Evolutionary conservation across 2,113 vertebrate species (phyloP).

Genomic region (Centrocercus urophasianus): DNA sequence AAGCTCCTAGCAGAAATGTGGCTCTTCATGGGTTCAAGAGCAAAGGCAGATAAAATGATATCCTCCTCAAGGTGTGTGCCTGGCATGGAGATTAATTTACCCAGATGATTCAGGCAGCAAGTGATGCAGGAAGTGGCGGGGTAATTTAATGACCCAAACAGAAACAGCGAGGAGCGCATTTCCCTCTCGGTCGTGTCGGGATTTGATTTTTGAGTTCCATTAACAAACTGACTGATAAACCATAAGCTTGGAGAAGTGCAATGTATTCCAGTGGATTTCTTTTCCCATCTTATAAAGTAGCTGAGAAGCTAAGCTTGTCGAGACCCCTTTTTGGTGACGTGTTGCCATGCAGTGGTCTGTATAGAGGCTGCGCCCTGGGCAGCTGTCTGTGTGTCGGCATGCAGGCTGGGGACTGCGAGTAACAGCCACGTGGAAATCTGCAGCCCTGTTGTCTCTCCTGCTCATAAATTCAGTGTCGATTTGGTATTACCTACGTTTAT

Average conservation of each 20-base stretch:
- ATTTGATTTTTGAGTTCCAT: background rate
- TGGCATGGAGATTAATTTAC: background rate
- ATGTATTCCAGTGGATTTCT: background rate
- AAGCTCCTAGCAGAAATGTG: background rate
- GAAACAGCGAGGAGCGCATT: accelerated
- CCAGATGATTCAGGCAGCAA: background rate
- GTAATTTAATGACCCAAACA: background rate
- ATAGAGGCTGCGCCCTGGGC: background rate
- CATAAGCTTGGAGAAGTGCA: background rate
- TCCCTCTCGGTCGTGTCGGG: background rate
- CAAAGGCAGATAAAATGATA: background rate
- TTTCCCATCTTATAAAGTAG: accelerated
- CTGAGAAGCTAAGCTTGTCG: background rate
- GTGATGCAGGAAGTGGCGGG: background rate
- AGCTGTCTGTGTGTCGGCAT: background rate
- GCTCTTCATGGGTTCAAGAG: background rate
- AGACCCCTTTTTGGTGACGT: background rate
- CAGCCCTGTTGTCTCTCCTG: background rate
- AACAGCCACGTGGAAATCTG: accelerated
- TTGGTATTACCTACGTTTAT: accelerated
- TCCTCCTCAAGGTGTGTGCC: background rate
- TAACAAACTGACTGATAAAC: background rate
- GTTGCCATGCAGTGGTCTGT: accelerated
- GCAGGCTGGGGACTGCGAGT: accelerated
- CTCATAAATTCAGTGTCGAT: background rate